Conservation (phyloP, 2,888 invertebrate genomes). For the Oligia strigilis region DNA sequence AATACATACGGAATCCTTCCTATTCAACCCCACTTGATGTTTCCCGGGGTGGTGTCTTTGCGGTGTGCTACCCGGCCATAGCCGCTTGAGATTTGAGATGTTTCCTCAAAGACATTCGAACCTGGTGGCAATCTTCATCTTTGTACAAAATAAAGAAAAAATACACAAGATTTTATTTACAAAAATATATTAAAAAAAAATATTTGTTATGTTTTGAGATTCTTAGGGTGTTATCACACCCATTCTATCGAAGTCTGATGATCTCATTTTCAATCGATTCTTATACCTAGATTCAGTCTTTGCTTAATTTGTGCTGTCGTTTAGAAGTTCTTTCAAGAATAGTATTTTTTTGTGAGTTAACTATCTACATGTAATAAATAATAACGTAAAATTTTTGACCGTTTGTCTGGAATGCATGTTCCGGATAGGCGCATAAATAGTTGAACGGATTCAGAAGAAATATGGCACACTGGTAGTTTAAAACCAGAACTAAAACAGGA, state of each 20-base stretch:
- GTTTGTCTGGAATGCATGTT: no score
- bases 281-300: background rate
- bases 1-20: conserved; percentile 24
- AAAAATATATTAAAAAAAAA: background rate
- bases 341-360: background rate
- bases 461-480: no score
- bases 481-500: no score
- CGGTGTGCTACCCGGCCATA: conserved; percentile 21
- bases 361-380: no score
- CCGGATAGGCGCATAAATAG: no score
- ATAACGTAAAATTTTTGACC: no score
- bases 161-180: background rate
- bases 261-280: background rate
- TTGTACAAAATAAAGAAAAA: conserved; percentile 26
- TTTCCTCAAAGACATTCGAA: conserved; percentile 34
- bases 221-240: background rate
- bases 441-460: no score
- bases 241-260: background rate
- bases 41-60: conserved; percentile 17
- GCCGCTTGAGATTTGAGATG: conserved; percentile 40
- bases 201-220: background rate
- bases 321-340: background rate
- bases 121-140: conserved; percentile 41
- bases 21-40: conserved; percentile 52
- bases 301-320: background rate